Evolutionary conservation across 2,888 invertebrate genomes (phyloP), one percentile per base, ranked within the genome.

Genomic region (Dione vanillae): DNA sequence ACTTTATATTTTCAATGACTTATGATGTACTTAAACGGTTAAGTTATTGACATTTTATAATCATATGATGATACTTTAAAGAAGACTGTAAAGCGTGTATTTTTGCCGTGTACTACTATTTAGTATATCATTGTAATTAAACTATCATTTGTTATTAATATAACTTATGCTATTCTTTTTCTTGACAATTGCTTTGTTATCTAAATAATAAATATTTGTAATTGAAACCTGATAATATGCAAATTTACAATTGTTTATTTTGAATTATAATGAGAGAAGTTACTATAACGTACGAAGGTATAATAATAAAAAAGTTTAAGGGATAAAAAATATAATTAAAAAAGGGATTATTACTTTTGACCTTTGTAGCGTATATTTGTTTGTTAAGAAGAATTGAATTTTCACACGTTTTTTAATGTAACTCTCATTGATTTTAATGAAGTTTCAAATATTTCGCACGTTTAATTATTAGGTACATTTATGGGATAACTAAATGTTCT

Each of bases 371-470:
- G 45, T 45, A 7, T 45, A n/a, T 43, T 43, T 20, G 6, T 43
- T 27, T 61, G 2, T 11, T 45, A 27, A 35, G 27, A 62, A 9
- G 45, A 43, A 45, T 27, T 62, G 37, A n/a, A 35, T 12, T 35
- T 43, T 12, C 27, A 52, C 12, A 54, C 27, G 27, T 27, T 27
- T 27, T 27, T 27, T 27, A 14, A n/a, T 27, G 49, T 12, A 68
- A 27, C 27, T 51, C 51, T 67, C 41, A 40, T 16, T n/a, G 52
- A 52, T 35, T 11, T 61, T 27, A 61, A 45, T 35, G 20, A 61
- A 11, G n/a, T 19, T 61, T 45, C 35, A 27, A 6, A 61, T 45
- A 27, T 27, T 27, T 11, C 27, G 14, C 20, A 59, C 58, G 12
- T 27, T 43, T 20, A 20, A 59, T 41, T 59, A 59, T 10, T n/a